Base-by-base conservation (phyloP, 2,113 vertebrate species). In the Trichomycterus rosablanca region DNA sequence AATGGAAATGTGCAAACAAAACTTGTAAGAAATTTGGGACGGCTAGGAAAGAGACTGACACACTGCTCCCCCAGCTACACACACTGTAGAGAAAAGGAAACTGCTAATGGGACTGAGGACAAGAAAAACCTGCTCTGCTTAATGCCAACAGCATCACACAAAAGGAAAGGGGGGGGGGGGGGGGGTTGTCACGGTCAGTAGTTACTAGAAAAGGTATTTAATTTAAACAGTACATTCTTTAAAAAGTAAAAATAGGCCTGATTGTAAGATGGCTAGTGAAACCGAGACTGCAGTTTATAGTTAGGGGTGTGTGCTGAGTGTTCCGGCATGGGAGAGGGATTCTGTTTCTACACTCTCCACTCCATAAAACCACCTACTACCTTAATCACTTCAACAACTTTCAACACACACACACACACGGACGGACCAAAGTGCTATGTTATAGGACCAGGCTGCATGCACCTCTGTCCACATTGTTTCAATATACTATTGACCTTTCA, bases 241-340 rank as follows among this genome's bases (percentile, higher is more conserved):
- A n/a, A n/a, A 59, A 14, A 28, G 51, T 62, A 42, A 51, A 62
- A 30, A 16, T 1, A 30, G 8, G 6, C 12, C 12, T 3, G 12
- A 5, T 40, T n/a, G 11, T n/a, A 8, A 14, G 42, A 18, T 9
- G 15, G 11, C 15, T n/a, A 9, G 5, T 20, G 23, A 50, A 50
- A 39, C 16, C 23, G 11, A 32, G 35, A 11, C 50, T 15, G 15
- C 16, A 30, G 35, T 26, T 37, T 35, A 39, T 22, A 2, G 11
- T 2, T 22, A 3, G 4, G 14, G 40, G 8, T 40, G 45, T 53
- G 34, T 50, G 28, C 50, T 26, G 56, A 48, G 73, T 59, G 24
- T 66, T 74, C 78, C 76, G 79, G 80, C 83, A 83, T 80, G 76
- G 74, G 75, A 79, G 70, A 78, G 68, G 63, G 71, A 72, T 64